Conservation (phyloP, 2,888 invertebrate genomes). For the Ophion ellenae region DNA sequence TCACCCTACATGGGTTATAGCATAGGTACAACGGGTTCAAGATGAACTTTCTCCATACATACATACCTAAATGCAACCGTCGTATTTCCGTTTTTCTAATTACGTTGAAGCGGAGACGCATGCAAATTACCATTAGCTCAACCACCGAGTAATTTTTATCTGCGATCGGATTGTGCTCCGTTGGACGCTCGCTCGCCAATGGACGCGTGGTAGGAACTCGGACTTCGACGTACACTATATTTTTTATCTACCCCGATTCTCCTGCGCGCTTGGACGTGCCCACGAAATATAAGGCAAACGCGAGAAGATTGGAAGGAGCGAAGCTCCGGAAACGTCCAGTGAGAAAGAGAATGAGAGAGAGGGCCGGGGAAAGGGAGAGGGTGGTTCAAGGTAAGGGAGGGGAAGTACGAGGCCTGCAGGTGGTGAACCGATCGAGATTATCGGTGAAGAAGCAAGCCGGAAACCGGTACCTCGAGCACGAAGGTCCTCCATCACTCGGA, state of each 20-base stretch:
- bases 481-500: slow-evolving; percentile 78
- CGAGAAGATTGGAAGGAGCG: slow-evolving; percentile 47
- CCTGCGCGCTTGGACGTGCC: slow-evolving; percentile 46
- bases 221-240: slow-evolving; percentile 67
- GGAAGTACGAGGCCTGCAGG: slow-evolving; percentile 72
- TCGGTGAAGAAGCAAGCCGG: slow-evolving; percentile 78
- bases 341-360: slow-evolving; percentile 17
- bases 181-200: slow-evolving; percentile 6
- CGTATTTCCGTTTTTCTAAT: slow-evolving; percentile 65
- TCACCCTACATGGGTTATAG: no score
- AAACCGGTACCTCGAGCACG: slow-evolving; percentile 78
- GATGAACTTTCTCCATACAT: background rate
- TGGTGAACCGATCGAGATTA: slow-evolving; percentile 79
- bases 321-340: slow-evolving; percentile 49
- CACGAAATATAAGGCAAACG: slow-evolving; percentile 53
- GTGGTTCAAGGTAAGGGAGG: slow-evolving; percentile 18
- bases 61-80: slow-evolving; percentile 15
- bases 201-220: slow-evolving; percentile 19
- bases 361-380: slow-evolving; percentile 43
- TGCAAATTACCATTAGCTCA: slow-evolving; percentile 69
- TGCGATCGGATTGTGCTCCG: slow-evolving; percentile 56
- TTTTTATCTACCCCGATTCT: slow-evolving; percentile 68
- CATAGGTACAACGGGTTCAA: background rate
- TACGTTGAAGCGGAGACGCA: slow-evolving; percentile 67
- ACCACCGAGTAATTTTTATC: slow-evolving; percentile 65